A percentile compares a stretch with the other conserved stretches of the same genome.
These are phyloP conservation scores for Brachyistius frenatus DNA, from an alignment of 2,113 vertebrate genomes.

Conservation along the genomic window DNA sequence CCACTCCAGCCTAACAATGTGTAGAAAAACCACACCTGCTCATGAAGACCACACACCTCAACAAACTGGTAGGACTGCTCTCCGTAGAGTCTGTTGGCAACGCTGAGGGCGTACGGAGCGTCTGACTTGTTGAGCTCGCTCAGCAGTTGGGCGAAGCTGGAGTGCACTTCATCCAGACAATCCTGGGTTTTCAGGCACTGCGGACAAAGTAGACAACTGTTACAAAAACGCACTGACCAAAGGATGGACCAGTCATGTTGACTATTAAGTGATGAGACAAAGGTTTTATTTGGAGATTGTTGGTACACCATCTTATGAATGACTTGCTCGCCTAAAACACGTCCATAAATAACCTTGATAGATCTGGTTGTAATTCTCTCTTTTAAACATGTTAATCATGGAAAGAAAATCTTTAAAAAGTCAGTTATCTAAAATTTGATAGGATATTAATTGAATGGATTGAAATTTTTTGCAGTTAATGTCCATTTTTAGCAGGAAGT, in stretches of 20 bases:
- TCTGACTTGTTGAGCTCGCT: constrained; percentile 83
- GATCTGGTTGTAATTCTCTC: too few species aligned
- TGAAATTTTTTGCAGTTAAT: too few species aligned
- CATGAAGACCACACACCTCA: constrained; percentile 75
- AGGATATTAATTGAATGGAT: too few species aligned
- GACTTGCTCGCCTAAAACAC: too few species aligned
- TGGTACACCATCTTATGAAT: too few species aligned
- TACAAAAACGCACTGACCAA: neutral
- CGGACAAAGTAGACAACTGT: constrained; percentile 21
- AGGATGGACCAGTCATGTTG: neutral
- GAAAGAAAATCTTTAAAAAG: too few species aligned
- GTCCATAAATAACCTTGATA: too few species aligned
- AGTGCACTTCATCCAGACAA: constrained; percentile 79
- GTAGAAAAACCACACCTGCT: neutral
- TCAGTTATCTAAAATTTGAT: too few species aligned
- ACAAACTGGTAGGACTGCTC: constrained; percentile 89
- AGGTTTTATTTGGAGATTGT: too few species aligned
- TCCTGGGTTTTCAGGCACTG: constrained; percentile 70
- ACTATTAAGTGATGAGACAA: neutral
- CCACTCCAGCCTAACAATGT: neutral
- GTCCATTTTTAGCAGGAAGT: too few species aligned
- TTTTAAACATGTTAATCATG: too few species aligned
- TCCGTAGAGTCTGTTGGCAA: constrained; percentile 91
- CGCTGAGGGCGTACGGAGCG: constrained; percentile 84
- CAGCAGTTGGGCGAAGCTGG: constrained; percentile 83